Evolutionary conservation across 2,113 vertebrate species (phyloP).

Genomic region (Myiopsitta monachus): DNA sequence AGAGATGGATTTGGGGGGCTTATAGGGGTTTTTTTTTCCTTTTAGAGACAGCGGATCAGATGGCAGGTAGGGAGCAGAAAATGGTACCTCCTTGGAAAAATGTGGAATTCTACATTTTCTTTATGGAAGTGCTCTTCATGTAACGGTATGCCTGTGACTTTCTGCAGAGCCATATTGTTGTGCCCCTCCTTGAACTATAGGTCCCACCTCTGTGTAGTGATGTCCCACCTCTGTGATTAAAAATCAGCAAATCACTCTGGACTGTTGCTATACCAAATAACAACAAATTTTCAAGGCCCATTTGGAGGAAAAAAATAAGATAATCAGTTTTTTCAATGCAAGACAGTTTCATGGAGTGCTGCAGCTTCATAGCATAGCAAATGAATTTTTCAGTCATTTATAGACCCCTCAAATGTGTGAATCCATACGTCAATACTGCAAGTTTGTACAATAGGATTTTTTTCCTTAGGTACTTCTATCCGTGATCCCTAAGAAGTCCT

Average conservation of each 20-base stretch:
- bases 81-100: not conserved
- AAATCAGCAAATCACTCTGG: not conserved
- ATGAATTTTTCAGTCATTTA: not conserved
- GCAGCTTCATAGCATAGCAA: not conserved
- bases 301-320: not conserved
- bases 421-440: not conserved
- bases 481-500: not conserved
- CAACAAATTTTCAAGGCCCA: not conserved
- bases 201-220: not conserved
- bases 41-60: not conserved
- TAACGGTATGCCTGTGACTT: not conserved
- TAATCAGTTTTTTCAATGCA: not conserved
- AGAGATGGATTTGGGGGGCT: not conserved
- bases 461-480: not conserved
- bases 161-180: not conserved
- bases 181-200: not conserved
- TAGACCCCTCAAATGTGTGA: not conserved
- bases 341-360: not conserved
- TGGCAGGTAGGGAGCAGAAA: not conserved
- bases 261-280: not conserved
- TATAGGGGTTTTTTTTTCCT: not conserved
- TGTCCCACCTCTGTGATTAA: not conserved
- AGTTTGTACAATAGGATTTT: not conserved
- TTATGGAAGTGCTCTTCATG: not conserved
- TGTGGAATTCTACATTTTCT: not conserved